These are phyloP conservation scores for Setophaga coronata DNA, from an alignment of 2,113 vertebrate genomes.

Conservation along the genomic window DNA sequence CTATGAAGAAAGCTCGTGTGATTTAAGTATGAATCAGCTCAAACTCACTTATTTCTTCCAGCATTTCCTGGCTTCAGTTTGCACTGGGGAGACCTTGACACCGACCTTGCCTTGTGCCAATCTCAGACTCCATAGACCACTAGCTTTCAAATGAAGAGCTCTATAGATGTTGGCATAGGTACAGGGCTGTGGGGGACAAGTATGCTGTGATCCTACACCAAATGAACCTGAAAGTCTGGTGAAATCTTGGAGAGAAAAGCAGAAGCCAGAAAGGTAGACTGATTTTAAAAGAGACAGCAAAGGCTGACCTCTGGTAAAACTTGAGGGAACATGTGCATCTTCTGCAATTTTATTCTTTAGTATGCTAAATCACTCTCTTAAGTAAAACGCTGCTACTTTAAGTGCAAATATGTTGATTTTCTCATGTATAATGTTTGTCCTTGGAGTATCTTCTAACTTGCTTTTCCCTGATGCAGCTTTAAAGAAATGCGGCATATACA, in stretches of 20 bases:
- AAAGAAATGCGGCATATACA: background rate
- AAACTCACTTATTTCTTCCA: background rate
- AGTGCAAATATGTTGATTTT: background rate
- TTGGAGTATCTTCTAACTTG: background rate
- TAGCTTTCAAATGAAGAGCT: background rate
- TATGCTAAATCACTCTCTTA: background rate
- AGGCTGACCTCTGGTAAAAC: background rate
- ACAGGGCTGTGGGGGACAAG: background rate
- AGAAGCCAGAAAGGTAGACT: background rate
- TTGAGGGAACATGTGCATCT: fast-evolving
- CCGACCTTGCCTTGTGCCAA: background rate
- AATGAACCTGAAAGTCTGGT: background rate
- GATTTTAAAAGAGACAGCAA: background rate
- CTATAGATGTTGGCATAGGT: background rate
- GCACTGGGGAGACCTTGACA: no score
- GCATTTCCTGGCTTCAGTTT: background rate
- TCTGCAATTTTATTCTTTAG: background rate
- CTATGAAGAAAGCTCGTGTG: background rate
- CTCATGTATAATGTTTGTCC: background rate
- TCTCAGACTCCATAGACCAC: background rate
- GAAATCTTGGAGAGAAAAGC: background rate
- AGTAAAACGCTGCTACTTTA: background rate
- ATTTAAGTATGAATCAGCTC: background rate
- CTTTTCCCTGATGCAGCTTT: background rate
- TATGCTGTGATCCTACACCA: background rate